A percentile compares a stretch with the other conserved stretches of the same genome.
Conservation (phyloP, 2,888 invertebrate genomes). For the Drosophila eohydei region DNA sequence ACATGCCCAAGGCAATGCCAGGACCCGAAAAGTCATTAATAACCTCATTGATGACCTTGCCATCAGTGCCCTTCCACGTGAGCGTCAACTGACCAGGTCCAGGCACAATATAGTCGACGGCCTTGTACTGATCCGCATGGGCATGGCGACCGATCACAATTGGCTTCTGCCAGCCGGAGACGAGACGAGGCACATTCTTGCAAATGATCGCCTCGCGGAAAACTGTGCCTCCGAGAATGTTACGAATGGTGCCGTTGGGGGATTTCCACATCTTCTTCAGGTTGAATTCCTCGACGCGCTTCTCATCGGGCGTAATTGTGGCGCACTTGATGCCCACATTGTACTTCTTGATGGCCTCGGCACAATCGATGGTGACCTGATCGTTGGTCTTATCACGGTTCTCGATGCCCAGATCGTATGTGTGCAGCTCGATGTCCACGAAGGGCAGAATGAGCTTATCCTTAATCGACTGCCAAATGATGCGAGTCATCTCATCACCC, state of each 20-base stretch:
- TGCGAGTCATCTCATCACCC: constrained; percentile 98
- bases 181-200: constrained; percentile 97
- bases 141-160: constrained; percentile 99
- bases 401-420: constrained; percentile 97
- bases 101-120: constrained; percentile 98
- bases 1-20: constrained; percentile 97
- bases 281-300: constrained; percentile 95
- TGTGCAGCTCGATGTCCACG: constrained; percentile 96
- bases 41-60: constrained; percentile 88
- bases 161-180: constrained; percentile 97
- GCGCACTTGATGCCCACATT: constrained; percentile 99
- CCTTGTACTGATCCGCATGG: constrained; percentile 98
- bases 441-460: constrained; percentile 98
- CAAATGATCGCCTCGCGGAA: constrained; percentile 95
- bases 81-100: constrained; percentile 95
- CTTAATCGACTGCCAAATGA: constrained; percentile 99
- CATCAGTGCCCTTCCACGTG: constrained; percentile 88
- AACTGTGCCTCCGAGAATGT: constrained; percentile 91
- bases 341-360: constrained; percentile 97
- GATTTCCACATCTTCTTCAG: constrained; percentile 96
- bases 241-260: constrained; percentile 95
- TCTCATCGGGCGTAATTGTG: constrained; percentile 99
- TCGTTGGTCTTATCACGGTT: constrained; percentile 97
- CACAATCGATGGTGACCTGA: constrained; percentile 98
- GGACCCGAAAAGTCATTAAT: constrained; percentile 94